Conservation (phyloP, 2,113 vertebrate species). For the Peromyscus californicus region DNA sequence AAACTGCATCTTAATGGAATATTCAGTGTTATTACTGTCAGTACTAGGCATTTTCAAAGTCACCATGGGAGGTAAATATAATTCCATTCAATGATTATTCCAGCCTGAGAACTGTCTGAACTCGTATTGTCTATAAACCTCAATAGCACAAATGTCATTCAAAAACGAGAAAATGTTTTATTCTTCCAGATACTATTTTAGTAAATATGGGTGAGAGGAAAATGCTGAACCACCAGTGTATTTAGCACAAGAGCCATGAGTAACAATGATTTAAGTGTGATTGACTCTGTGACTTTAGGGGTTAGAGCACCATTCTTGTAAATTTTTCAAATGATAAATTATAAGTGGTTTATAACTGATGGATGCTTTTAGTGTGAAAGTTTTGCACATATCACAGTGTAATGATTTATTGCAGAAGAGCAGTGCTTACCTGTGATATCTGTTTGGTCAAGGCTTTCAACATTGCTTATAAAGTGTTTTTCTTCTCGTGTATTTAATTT, state of each 20-base stretch:
- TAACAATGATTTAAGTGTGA: background rate
- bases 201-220: constrained; percentile 11
- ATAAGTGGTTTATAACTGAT: background rate
- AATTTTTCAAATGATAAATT: background rate
- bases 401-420: background rate
- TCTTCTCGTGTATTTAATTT: background rate
- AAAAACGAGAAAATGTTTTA: constrained; percentile 43
- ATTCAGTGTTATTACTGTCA: constrained; percentile 52
- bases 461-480: background rate
- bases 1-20: constrained; percentile 52
- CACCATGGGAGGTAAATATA: constrained; percentile 59
- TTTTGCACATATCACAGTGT: background rate
- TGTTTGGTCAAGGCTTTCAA: background rate
- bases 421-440: constrained; percentile 18
- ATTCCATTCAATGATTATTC: constrained; percentile 70
- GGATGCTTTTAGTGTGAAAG: background rate
- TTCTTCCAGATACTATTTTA: constrained; percentile 42
- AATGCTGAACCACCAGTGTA: background rate
- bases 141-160: constrained; percentile 12
- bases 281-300: background rate
- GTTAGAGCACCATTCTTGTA: background rate
- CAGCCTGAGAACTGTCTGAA: constrained; percentile 48
- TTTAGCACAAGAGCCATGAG: constrained; percentile 23
- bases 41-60: constrained; percentile 67
- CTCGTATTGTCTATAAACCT: constrained; percentile 38